Conservation (phyloP, 1,140 invertebrate species). For the Archivesica marissinica region DNA sequence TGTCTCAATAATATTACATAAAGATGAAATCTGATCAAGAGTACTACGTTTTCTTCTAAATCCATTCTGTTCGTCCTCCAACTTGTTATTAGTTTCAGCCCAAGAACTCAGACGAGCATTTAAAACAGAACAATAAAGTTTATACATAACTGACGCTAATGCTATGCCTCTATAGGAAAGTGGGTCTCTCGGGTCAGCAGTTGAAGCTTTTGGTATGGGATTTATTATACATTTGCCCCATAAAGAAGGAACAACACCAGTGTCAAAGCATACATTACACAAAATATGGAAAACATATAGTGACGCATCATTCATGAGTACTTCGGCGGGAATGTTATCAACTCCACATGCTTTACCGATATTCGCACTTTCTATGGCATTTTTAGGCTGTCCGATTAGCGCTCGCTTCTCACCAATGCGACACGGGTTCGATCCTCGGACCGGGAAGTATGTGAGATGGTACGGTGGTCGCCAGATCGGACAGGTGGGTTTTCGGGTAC, state of each 20-base stretch:
- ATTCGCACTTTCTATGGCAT: background rate
- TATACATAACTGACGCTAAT: conserved; percentile 41
- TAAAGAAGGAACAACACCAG: background rate
- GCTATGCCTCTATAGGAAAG: no score
- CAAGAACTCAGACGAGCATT: conserved; percentile 55
- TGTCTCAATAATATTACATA: conserved; percentile 53
- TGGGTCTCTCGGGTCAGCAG: background rate
- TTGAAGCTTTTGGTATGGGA: conserved; percentile 25
- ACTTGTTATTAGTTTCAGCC: conserved; percentile 42
- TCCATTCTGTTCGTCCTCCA: conserved; percentile 63
- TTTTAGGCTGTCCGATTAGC: no score
- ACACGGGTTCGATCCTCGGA: no score
- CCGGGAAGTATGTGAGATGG: no score
- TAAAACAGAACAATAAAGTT: conserved; percentile 61
- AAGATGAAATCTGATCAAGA: conserved; percentile 56
- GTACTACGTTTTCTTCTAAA: conserved; percentile 52
- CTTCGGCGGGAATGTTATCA: background rate
- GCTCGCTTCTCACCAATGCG: no score
- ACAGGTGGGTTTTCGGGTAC: no score
- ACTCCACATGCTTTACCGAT: background rate
- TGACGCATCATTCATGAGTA: background rate
- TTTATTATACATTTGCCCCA: conserved; percentile 38
- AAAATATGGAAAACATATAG: background rate
- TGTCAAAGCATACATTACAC: background rate
- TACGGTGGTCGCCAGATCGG: no score